Conservation (phyloP, 2,888 invertebrate species). For the Stenchaetothrips biformis region DNA sequence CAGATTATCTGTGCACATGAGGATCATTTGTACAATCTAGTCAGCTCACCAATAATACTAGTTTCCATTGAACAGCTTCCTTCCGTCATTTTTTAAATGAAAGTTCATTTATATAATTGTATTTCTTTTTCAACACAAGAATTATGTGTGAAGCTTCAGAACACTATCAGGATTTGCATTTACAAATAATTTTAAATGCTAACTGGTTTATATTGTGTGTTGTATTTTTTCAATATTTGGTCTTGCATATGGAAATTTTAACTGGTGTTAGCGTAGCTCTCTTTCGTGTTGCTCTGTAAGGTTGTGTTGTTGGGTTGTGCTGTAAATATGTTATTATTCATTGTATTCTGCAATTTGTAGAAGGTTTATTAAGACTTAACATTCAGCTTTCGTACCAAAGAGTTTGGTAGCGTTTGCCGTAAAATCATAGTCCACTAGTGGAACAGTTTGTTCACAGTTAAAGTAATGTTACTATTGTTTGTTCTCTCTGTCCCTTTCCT, state of each 20-base stretch:
- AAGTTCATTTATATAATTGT: too few species aligned
- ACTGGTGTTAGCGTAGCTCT: not conserved
- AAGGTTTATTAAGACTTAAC: not conserved
- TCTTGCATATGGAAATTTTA: not conserved
- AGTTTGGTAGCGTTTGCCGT: not conserved
- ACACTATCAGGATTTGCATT: not conserved
- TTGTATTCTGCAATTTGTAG: not conserved
- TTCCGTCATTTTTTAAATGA: too few species aligned
- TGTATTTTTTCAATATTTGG: not conserved
- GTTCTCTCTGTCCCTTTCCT: too few species aligned
- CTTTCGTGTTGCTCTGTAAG: not conserved
- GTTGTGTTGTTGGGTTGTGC: not conserved
- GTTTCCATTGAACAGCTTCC: not conserved
- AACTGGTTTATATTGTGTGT: not conserved
- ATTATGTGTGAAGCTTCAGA: not conserved
- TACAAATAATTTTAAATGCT: not conserved
- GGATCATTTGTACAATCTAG: not conserved
- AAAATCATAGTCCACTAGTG: too few species aligned
- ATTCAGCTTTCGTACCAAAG: not conserved
- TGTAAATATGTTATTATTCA: not conserved
- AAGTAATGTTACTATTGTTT: not conserved
- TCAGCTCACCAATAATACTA: not conserved
- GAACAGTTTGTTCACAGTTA: not conserved
- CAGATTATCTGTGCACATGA: too few species aligned
- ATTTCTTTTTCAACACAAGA: not conserved